These are phyloP conservation scores for Meandrusa payeni DNA, from an alignment of 2,888 invertebrate species.

Conservation along the genomic window DNA sequence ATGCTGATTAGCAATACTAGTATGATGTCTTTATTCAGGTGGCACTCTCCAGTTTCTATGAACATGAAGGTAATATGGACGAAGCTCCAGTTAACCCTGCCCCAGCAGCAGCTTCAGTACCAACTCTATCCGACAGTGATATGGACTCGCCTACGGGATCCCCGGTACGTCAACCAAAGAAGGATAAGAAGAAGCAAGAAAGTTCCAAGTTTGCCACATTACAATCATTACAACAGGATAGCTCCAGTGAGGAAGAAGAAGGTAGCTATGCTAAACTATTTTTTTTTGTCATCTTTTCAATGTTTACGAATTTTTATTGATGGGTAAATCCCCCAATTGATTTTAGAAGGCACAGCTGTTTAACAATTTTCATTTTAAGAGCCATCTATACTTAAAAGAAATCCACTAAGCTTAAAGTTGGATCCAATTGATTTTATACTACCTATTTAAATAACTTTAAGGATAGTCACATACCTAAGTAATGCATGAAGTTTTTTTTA, in stretches of 20 bases:
- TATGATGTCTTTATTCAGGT: slow-evolving; percentile 76
- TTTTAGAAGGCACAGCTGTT: too few species aligned
- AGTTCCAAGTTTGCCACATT: slow-evolving; percentile 82
- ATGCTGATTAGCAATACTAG: too few species aligned
- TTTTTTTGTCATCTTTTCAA: too few species aligned
- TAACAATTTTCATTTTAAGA: too few species aligned
- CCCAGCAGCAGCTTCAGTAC: slow-evolving; percentile 41
- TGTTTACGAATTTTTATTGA: too few species aligned
- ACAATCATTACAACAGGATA: slow-evolving; percentile 76
- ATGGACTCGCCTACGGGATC: slow-evolving; percentile 64
- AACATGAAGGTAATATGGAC: slow-evolving; percentile 83
- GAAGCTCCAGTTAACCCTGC: slow-evolving; percentile 52
- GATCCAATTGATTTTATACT: too few species aligned
- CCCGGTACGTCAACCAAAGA: slow-evolving; percentile 52
- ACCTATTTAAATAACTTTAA: too few species aligned
- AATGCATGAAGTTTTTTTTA: slow-evolving; percentile 3
- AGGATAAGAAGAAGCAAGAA: slow-evolving; percentile 56
- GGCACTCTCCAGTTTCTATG: slow-evolving; percentile 91
- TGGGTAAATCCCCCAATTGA: too few species aligned
- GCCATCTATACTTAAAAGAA: too few species aligned
- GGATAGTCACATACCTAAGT: too few species aligned
- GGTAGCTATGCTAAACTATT: slow-evolving; percentile 50
- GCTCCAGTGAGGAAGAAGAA: slow-evolving; percentile 83
- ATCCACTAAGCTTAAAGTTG: too few species aligned
- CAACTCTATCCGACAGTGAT: slow-evolving; percentile 61